phyloP scores from a whole-genome alignment of 1,140 invertebrate genomes.

The Pararge aegeria region DNA sequence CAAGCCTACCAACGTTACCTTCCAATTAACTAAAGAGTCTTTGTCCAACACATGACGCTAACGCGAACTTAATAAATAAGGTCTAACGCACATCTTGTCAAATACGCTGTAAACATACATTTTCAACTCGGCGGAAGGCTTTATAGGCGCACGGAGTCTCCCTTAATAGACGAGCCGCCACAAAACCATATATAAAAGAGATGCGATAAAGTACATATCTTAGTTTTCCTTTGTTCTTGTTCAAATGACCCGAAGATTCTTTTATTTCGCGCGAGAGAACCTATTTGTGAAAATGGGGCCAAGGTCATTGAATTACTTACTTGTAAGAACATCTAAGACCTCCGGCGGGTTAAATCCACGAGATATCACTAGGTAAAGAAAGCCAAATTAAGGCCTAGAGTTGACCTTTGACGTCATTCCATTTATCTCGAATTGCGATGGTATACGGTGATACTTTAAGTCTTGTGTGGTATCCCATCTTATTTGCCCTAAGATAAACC shows the following conservation, averaged over 20 bases:
- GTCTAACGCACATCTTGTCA: background rate
- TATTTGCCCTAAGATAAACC: background rate
- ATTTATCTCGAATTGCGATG: background rate
- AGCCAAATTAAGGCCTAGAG: slow-evolving; percentile 10
- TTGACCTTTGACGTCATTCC: slow-evolving; percentile 9
- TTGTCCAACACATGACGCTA: no score
- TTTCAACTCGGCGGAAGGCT: background rate
- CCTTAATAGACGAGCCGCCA: background rate
- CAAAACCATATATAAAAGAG: background rate
- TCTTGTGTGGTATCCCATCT: background rate
- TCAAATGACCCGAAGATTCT: slow-evolving; percentile 16
- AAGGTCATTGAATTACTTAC: slow-evolving; percentile 23
- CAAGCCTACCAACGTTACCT: no score
- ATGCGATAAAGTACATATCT: background rate
- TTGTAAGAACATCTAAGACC: slow-evolving; percentile 4
- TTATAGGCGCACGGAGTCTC: background rate
- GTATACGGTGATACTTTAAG: background rate
- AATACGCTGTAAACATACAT: background rate
- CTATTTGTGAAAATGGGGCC: slow-evolving; percentile 26
- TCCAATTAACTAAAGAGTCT: no score
- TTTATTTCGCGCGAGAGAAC: slow-evolving; percentile 18
- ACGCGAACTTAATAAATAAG: background rate
- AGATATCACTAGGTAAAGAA: slow-evolving; percentile 21
- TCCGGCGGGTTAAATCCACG: slow-evolving; percentile 17
- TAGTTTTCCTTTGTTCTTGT: slow-evolving; percentile 14